Evolutionary conservation across 2,888 invertebrate genomes (phyloP), one percentile per base, ranked within the genome.

Genomic region (Drosophila gaucha): DNA sequence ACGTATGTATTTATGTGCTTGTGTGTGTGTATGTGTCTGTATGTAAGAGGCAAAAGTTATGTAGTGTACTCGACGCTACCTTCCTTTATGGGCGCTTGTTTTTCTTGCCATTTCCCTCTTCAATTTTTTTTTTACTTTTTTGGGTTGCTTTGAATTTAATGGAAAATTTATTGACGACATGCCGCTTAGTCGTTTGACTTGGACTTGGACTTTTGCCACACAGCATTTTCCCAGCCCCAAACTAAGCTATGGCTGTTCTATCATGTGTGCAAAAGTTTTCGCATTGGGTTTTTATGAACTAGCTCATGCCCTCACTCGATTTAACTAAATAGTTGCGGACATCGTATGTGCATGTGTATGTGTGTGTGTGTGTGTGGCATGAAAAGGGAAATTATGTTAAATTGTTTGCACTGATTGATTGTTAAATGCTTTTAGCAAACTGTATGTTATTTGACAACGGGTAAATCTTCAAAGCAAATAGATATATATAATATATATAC

Each of bases 101-200:
- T 74, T 70, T 70, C 67, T 74, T 74, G 51, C 60, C 62, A 18
- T 69, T 76, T 59, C 31, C 51, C 68, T 51, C 51, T 57, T 65
- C 39, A 36, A n/a, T 18, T 58, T 46, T 59, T 65, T 46, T 46
- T 46, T n/a, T 31, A 20, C 46, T 22, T 78, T 80, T 86, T 83
- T 80, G 65, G 75, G 66, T 80, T 80, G 78, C 63, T 83, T 83
- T 83, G 80, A 82, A 76, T 89, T 86, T 86, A 89, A 89, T 89
- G 89, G 88, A 86, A 89, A 89, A 89, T 89, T 89, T 89, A 89
- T 89, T 89, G 88, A 89, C 86, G 86, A 80, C 87, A 89, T 79
- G 88, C 80, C 88, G 88, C 79, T 79, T 87, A 87, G 77, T 79
- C 82, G 82, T 82, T 82, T 82, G 82, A 82, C 82, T 82, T 82